Evolutionary conservation across 2,113 vertebrate genomes (phyloP).

Genomic region (Strix aluco): DNA sequence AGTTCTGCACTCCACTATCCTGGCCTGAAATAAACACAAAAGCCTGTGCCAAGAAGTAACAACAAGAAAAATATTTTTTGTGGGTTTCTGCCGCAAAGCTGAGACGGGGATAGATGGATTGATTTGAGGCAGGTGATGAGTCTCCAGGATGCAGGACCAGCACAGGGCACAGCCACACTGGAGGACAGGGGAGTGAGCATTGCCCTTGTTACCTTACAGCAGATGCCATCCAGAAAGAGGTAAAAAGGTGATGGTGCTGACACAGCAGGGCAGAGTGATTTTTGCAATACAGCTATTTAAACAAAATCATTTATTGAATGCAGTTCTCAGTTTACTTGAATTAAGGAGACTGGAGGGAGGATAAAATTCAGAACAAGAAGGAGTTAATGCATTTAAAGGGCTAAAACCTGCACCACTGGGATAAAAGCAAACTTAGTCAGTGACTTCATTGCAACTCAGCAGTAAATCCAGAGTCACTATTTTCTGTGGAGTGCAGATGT

Average conservation of each 20-base stretch:
- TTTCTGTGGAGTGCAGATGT: slow-evolving; percentile 53
- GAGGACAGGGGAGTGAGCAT: not conserved
- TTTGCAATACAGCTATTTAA: not conserved
- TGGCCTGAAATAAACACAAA: slow-evolving; percentile 39
- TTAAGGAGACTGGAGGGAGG: not conserved
- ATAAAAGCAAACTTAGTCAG: slow-evolving; percentile 22
- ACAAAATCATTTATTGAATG: not conserved
- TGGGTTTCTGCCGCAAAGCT: not conserved
- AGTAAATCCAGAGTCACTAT: slow-evolving; percentile 23
- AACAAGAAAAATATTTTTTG: slow-evolving; percentile 31
- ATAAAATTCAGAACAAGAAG: not conserved
- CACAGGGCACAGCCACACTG: rapidly evolving
- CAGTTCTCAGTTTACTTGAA: not conserved
- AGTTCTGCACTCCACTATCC: slow-evolving; percentile 1
- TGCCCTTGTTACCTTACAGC: not conserved
- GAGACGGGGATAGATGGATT: not conserved
- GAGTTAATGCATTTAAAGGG: slow-evolving; percentile 4
- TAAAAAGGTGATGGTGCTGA: not conserved
- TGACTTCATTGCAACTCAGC: slow-evolving; percentile 36
- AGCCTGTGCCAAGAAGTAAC: not conserved
- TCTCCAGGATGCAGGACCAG: not conserved
- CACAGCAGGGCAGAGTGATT: not conserved
- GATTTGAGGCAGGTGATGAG: slow-evolving; percentile 11
- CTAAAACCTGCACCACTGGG: slow-evolving; percentile 39
- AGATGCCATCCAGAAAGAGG: not conserved